Conservation (phyloP, 2,888 invertebrate species). For the Mycalesis mineus region DNA sequence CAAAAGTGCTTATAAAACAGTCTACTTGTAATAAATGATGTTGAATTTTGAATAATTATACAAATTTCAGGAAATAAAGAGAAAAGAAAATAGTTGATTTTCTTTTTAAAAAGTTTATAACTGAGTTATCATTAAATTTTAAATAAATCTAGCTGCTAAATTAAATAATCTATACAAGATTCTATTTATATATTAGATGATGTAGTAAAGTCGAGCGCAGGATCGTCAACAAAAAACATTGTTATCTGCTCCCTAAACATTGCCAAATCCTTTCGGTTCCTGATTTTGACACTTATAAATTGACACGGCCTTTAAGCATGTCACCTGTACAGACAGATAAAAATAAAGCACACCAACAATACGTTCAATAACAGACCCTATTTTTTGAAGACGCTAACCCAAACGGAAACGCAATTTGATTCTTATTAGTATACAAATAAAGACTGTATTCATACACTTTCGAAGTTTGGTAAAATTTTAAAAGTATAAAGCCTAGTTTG, state of each 20-base stretch:
- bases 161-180: too few species aligned
- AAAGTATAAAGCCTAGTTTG: conserved; percentile 18
- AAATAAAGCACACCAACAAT: conserved; percentile 23
- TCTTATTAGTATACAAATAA: conserved; percentile 15
- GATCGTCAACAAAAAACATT: not conserved
- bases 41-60: too few species aligned
- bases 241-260: not conserved
- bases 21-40: too few species aligned
- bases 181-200: too few species aligned
- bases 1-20: too few species aligned
- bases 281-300: conserved; percentile 58
- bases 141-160: too few species aligned
- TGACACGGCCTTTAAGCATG: conserved; percentile 46
- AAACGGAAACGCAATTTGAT: not conserved
- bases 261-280: conserved; percentile 9
- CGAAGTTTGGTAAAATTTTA: conserved; percentile 20
- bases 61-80: too few species aligned
- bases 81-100: too few species aligned
- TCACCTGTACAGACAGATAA: conserved; percentile 43
- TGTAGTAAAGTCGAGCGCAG: too few species aligned
- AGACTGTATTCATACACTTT: not conserved
- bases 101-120: too few species aligned
- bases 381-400: not conserved
- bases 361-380: conserved; percentile 25
- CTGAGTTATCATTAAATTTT: too few species aligned